These are phyloP conservation scores for Liposcelis brunnea DNA, from an alignment of 2,888 invertebrate genomes.

Conservation along the genomic window DNA sequence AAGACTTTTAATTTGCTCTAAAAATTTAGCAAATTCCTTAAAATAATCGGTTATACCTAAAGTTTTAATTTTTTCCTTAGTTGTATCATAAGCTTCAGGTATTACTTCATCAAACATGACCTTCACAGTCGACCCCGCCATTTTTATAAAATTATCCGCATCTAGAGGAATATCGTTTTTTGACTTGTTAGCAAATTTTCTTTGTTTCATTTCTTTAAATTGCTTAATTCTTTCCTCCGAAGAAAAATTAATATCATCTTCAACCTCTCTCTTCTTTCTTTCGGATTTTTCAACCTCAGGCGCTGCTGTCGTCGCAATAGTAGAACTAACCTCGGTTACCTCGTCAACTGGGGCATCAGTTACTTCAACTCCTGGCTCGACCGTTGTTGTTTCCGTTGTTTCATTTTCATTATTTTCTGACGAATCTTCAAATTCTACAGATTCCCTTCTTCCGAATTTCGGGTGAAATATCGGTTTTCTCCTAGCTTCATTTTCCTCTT, in stretches of 20 bases:
- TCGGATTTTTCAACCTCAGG: not conserved
- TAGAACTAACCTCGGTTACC: too few relatives aligned
- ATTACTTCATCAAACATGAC: not conserved
- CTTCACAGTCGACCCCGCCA: not conserved
- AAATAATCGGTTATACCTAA: constrained; percentile 1
- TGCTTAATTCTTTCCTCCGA: too few relatives aligned
- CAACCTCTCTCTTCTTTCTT: too few relatives aligned
- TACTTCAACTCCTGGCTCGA: too few relatives aligned
- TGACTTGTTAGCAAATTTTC: too few relatives aligned
- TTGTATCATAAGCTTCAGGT: not conserved
- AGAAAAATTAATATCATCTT: too few relatives aligned
- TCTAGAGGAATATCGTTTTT: not conserved
- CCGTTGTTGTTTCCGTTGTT: too few relatives aligned
- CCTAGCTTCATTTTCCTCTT: not conserved
- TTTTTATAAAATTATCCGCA: not conserved
- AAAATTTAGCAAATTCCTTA: not conserved
- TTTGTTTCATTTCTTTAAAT: too few relatives aligned
- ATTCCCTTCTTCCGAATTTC: too few relatives aligned
- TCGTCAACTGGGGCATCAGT: too few relatives aligned
- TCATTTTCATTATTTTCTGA: too few relatives aligned
- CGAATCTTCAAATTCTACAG: too few relatives aligned
- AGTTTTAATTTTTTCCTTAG: not conserved
- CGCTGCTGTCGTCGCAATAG: not conserved
- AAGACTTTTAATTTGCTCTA: not conserved
- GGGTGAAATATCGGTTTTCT: not conserved